Evolutionary conservation across 2,797 vertebrate species (phyloP).

Genomic region (Intellagama lesueurii): DNA sequence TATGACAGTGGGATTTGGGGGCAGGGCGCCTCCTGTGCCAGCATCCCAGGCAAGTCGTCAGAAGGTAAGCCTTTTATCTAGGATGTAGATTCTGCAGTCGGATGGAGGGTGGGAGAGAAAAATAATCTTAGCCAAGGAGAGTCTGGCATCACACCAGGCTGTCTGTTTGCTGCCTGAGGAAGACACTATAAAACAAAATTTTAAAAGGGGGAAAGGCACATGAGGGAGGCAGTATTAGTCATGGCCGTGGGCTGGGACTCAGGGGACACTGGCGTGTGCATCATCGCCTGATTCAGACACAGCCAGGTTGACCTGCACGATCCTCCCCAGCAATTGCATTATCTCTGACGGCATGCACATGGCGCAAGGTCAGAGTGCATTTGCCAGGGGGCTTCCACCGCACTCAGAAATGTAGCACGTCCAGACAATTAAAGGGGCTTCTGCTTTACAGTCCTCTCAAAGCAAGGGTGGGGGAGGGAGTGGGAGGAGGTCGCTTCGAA

Average conservation of each 20-base stretch:
- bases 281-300: constrained; percentile 14
- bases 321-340: background rate
- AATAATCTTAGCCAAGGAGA: constrained; percentile 32
- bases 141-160: background rate
- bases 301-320: background rate
- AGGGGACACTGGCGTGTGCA: background rate
- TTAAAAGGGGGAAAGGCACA: background rate
- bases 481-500: background rate
- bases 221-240: background rate
- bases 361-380: background rate
- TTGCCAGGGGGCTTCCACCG: background rate
- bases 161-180: constrained; percentile 4
- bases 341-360: background rate
- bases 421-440: background rate
- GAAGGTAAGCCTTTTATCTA: background rate
- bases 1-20: background rate
- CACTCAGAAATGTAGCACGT: background rate
- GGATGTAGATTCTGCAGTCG: background rate
- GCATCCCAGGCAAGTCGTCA: background rate
- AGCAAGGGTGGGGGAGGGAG: background rate
- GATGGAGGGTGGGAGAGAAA: background rate
- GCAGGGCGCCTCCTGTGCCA: no score
- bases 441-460: background rate
- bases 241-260: background rate
- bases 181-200: background rate